A percentile compares a stretch with the other conserved stretches of the same genome.
phyloP scores from a whole-genome alignment of 2,888 invertebrate genomes.

The Drosophila birchii region DNA sequence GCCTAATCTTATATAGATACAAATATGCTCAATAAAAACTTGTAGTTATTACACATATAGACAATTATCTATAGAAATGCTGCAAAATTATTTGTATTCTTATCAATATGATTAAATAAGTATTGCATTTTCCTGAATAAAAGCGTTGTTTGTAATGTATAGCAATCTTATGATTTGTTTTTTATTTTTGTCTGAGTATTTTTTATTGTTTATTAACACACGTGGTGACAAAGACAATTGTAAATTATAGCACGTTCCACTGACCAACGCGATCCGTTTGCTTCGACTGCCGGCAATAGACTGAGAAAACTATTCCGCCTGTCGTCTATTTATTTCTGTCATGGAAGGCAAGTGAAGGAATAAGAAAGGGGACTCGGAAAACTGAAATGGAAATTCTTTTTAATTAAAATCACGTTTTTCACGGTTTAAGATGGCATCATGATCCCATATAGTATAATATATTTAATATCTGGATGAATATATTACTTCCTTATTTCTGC shows the following conservation, averaged over 20 bases:
- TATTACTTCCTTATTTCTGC: neutral
- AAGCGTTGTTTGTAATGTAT: neutral
- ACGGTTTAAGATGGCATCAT: no score
- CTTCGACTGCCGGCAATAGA: conserved; percentile 7
- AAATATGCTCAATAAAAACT: neutral
- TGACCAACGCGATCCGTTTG: conserved; percentile 8
- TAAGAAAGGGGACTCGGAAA: neutral
- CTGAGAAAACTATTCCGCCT: neutral
- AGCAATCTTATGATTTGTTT: neutral
- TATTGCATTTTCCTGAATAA: neutral
- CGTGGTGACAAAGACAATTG: neutral
- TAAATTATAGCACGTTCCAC: conserved; percentile 1
- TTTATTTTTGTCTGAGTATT: neutral
- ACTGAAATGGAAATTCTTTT: neutral
- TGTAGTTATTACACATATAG: neutral
- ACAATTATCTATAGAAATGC: neutral
- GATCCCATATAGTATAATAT: no score
- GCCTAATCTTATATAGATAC: conserved; percentile 7
- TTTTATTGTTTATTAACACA: neutral
- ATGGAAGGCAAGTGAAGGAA: neutral
- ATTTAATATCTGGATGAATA: no score
- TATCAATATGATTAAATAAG: neutral
- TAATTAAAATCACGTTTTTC: no score
- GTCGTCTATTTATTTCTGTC: neutral
- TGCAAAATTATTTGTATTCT: neutral